Conservation (phyloP, 2,888 invertebrate species). For the Ditula angustiorana region DNA sequence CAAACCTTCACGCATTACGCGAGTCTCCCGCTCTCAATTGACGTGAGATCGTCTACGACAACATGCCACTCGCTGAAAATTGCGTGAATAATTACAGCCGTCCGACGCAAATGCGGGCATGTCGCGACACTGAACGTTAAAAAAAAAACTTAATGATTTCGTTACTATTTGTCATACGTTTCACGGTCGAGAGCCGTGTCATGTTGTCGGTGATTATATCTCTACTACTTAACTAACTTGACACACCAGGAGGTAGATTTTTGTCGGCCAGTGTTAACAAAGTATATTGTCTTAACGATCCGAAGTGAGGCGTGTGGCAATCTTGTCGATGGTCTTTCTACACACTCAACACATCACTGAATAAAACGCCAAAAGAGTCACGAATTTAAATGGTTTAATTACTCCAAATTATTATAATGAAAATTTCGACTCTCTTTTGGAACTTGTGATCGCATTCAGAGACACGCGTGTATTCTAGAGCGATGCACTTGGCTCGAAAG, state of each 20-base stretch:
- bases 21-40: background rate
- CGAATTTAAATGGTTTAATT: background rate
- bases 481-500: background rate
- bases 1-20: background rate
- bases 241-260: background rate
- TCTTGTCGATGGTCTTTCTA: background rate
- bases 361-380: conserved; percentile 2
- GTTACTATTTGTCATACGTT: too few species aligned
- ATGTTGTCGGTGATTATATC: background rate
- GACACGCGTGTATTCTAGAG: conserved; percentile 14
- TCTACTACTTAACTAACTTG: background rate
- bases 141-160: too few species aligned
- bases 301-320: background rate
- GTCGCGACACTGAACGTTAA: too few species aligned
- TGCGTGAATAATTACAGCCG: too few species aligned
- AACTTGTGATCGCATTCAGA: conserved; percentile 15
- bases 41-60: background rate
- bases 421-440: conserved; percentile 18
- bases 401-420: background rate
- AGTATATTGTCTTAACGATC: background rate
- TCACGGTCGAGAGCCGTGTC: background rate
- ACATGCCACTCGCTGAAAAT: background rate
- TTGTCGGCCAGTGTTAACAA: background rate
- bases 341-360: background rate
- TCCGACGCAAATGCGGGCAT: too few species aligned